Base-by-base conservation (phyloP, 37 sponge, comb jelly and placozoan genomes). In the Amphimedon queenslandica region DNA sequence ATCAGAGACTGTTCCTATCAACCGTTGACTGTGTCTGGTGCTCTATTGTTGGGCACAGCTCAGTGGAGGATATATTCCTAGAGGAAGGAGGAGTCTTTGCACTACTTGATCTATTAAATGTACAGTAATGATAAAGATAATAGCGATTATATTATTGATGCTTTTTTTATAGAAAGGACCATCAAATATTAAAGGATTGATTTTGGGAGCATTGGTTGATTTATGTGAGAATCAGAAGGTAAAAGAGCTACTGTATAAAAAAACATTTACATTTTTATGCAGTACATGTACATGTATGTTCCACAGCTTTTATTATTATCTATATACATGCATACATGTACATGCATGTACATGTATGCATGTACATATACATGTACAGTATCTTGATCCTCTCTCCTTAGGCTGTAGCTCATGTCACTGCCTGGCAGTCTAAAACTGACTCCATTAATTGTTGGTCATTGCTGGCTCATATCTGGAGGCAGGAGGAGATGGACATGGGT, bases 191-290 rank as follows among this genome's bases (percentile, higher is more conserved):
- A 84, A 94, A 78, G 85, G 63, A 55, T 76, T 87, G 28, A 82
- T 98, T 25, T 64, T 98, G 41, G 96, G 95, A 38, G 86, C 87
- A 23, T 64, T 98, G n/a, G 87, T 92, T 31, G 99, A 98, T 63
- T 82, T 98, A 66, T 94, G 88, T 84, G 99, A 98, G 53, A 92
- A 94, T 55, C 71, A 84, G 30, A 85, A 92, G 80, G 96, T 90
- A n/a, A n/a, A n/a, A n/a, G n/a, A n/a, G n/a, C n/a, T n/a, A n/a
- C n/a, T n/a, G n/a, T n/a, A n/a, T n/a, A n/a, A n/a, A n/a, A n/a
- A n/a, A n/a, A n/a, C n/a, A n/a, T n/a, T n/a, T n/a, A n/a, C n/a
- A n/a, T n/a, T n/a, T n/a, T n/a, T n/a, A n/a, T n/a, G n/a, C n/a
- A n/a, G n/a, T n/a, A n/a, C n/a, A 38, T 55, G 66, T 60, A 63